A percentile compares a stretch with the other conserved stretches of the same genome.
These are phyloP conservation scores for Psylliodes chrysocephalus DNA, from an alignment of 2,888 invertebrate species.

Conservation along the genomic window DNA sequence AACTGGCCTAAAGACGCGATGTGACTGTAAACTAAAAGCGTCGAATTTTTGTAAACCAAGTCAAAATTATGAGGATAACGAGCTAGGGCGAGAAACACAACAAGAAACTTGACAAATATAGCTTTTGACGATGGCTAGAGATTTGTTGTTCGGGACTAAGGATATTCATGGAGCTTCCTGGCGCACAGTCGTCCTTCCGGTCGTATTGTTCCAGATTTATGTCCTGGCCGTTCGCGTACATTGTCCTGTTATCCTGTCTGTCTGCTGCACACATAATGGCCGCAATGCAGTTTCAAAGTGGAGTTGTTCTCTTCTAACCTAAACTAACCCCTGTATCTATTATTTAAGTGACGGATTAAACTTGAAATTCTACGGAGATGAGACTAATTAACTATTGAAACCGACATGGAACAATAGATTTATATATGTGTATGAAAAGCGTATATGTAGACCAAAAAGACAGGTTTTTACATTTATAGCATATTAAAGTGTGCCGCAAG, in stretches of 20 bases:
- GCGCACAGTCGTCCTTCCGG: conserved; percentile 59
- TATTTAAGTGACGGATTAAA: conserved; percentile 35
- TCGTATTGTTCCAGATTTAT: conserved; percentile 62
- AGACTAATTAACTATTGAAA: not conserved
- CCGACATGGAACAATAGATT: no score
- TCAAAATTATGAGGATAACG: conserved; percentile 37
- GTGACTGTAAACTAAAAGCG: not conserved
- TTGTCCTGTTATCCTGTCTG: conserved; percentile 60
- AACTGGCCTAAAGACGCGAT: not conserved
- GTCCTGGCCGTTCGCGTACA: conserved; percentile 59
- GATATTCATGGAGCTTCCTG: conserved; percentile 60
- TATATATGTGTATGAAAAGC: not conserved
- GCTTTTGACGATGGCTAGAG: conserved; percentile 48
- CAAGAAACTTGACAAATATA: conserved; percentile 48
- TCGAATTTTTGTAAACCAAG: conserved; percentile 32
- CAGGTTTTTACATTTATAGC: no score
- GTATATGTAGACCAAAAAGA: no score
- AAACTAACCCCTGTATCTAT: conserved; percentile 39
- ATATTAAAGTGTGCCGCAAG: no score
- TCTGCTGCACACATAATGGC: conserved; percentile 59
- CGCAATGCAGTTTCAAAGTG: conserved; percentile 57
- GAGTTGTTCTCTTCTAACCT: conserved; percentile 48
- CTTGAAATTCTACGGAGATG: not conserved
- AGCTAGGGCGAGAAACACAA: conserved; percentile 39
- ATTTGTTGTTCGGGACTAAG: conserved; percentile 57